Evolutionary conservation across 2,888 invertebrate genomes (phyloP).

Genomic region (Xylota segnis): DNA sequence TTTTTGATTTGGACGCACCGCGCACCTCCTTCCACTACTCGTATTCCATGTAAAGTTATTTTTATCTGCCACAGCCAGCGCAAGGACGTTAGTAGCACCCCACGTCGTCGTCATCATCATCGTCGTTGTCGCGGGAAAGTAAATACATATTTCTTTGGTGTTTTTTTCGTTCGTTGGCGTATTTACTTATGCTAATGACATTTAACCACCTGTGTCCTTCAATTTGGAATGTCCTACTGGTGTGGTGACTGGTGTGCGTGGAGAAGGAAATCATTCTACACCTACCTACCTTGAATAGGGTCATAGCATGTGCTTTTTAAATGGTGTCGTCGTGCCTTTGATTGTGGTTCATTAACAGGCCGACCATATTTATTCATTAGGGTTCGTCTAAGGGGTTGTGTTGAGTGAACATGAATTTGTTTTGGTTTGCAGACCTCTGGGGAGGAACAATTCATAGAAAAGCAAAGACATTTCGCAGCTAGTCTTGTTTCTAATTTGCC

Average conservation of each 20-base stretch:
- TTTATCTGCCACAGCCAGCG: constrained; percentile 37
- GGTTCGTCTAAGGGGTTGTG: not conserved
- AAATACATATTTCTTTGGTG: constrained; percentile 3
- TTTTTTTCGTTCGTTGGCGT: constrained; percentile 7
- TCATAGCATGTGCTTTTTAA: constrained; percentile 36
- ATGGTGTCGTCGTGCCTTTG: constrained; percentile 18
- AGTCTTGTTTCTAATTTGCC: too few relatives aligned
- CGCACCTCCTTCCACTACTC: constrained; percentile 44
- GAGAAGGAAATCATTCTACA: constrained; percentile 18
- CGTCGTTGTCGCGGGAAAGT: not conserved
- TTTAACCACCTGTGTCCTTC: constrained; percentile 57
- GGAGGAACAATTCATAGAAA: constrained; percentile 1
- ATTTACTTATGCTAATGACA: constrained; percentile 56
- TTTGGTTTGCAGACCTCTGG: not conserved
- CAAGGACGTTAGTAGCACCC: constrained; percentile 18
- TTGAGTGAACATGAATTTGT: not conserved
- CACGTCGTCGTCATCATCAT: too few relatives aligned
- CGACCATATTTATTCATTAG: constrained; percentile 53
- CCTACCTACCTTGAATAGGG: constrained; percentile 19
- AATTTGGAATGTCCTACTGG: constrained; percentile 24
- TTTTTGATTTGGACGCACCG: constrained; percentile 50
- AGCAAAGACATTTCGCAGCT: not conserved
- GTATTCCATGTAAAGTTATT: constrained; percentile 33
- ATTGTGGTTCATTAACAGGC: constrained; percentile 46
- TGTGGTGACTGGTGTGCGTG: not conserved